These are phyloP conservation scores for Phocoena phocoena DNA, from an alignment of 2,113 vertebrate genomes.

Conservation along the genomic window DNA sequence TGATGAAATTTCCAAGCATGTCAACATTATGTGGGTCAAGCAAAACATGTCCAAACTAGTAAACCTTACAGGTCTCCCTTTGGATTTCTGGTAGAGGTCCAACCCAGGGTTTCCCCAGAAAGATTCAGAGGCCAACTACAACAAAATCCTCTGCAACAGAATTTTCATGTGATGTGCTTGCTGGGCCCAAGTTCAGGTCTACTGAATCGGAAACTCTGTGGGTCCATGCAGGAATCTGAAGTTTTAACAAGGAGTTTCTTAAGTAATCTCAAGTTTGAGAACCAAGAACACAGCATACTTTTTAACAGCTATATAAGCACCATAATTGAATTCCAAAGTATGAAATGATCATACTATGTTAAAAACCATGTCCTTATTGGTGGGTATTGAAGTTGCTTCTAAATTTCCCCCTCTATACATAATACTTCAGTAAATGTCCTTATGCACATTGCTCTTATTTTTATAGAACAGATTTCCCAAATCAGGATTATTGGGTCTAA, in stretches of 20 bases:
- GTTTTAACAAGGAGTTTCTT: neutral
- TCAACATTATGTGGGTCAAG: neutral
- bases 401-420: neutral
- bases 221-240: neutral
- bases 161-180: neutral
- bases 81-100: neutral
- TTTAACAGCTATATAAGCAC: neutral
- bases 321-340: neutral
- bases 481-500: neutral
- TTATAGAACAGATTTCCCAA: neutral
- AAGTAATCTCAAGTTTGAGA: neutral
- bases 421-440: neutral
- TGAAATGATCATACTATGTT: neutral
- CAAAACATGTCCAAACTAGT: neutral
- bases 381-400: neutral
- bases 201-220: neutral
- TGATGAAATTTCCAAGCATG: neutral
- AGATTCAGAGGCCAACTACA: neutral
- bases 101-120: neutral
- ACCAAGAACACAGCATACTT: neutral
- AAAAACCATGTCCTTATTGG: neutral
- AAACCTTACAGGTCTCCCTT: neutral
- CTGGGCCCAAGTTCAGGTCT: neutral
- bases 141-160: neutral
- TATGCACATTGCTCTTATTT: neutral